Evolutionary conservation across 2,797 vertebrate genomes (phyloP).

Genomic region (Pipistrellus kuhlii): DNA sequence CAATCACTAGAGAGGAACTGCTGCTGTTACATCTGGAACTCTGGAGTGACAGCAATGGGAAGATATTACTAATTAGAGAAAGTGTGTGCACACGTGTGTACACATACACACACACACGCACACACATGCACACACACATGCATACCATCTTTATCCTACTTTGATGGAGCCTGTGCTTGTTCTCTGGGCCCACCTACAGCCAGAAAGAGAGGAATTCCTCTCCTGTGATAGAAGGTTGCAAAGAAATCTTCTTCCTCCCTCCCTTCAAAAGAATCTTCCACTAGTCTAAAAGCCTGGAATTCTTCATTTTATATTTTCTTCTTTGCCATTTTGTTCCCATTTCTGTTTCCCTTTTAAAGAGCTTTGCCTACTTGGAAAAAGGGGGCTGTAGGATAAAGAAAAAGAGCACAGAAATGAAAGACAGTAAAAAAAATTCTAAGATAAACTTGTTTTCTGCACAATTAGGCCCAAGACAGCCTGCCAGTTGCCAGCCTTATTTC

Average conservation of each 20-base stretch:
- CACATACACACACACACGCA: neutral
- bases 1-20: neutral
- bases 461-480: neutral
- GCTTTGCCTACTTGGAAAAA: neutral
- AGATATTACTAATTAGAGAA: neutral
- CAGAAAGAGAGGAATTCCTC: neutral
- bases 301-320: neutral
- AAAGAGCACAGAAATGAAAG: neutral
- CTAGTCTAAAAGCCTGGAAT: neutral
- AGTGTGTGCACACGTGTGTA: rapidly evolving
- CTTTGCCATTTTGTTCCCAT: neutral
- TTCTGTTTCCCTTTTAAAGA: neutral
- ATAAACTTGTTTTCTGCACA: neutral
- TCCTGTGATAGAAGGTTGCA: neutral
- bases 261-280: neutral
- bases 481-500: neutral
- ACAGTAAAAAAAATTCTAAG: neutral
- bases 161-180: neutral
- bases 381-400: neutral
- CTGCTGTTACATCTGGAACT: neutral
- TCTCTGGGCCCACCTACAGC: neutral
- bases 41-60: neutral
- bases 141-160: neutral
- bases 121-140: rapidly evolving
- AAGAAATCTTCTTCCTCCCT: neutral